Percentiles rank a stretch among this genome's conserved stretches.
Conservation (phyloP, 1,140 invertebrate genomes). For the Doryteuthis pealeii region DNA sequence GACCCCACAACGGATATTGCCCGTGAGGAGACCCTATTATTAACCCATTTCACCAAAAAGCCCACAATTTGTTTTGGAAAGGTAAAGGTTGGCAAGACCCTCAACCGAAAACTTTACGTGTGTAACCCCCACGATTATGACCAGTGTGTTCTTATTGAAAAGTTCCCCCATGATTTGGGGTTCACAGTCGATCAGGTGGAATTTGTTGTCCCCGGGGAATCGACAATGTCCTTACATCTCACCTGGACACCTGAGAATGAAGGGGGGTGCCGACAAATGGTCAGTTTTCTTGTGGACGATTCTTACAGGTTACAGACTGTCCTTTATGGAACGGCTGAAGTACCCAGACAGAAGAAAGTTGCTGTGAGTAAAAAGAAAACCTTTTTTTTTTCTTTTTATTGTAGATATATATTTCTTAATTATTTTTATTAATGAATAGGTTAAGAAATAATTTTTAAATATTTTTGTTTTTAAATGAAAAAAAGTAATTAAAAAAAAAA, state of each 20-base stretch:
- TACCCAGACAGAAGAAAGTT: slow-evolving; percentile 32
- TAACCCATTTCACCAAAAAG: slow-evolving; percentile 50
- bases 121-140: slow-evolving; percentile 51
- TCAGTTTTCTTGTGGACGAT: slow-evolving; percentile 44
- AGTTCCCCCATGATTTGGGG: slow-evolving; percentile 47
- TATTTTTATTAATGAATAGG: too few species aligned
- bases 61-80: slow-evolving; percentile 48
- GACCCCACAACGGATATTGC: background rate
- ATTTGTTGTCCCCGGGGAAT: slow-evolving; percentile 38
- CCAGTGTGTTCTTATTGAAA: slow-evolving; percentile 47
- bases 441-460: too few species aligned
- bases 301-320: slow-evolving; percentile 46
- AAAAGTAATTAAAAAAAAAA: too few species aligned
- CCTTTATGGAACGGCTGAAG: slow-evolving; percentile 43
- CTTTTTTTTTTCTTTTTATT: too few species aligned
- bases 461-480: too few species aligned
- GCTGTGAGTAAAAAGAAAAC: slow-evolving; percentile 12
- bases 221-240: slow-evolving; percentile 30
- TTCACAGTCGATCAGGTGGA: slow-evolving; percentile 38
- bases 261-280: slow-evolving; percentile 45
- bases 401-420: too few species aligned
- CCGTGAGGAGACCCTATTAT: slow-evolving; percentile 34
- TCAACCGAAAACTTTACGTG: slow-evolving; percentile 34
- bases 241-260: slow-evolving; percentile 44
- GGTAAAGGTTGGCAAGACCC: slow-evolving; percentile 31